A percentile compares a stretch with the other conserved stretches of the same genome.
These are phyloP conservation scores for silkworm (Bombyx mori) DNA, from an alignment of 1,140 invertebrate species.

Conservation along the genomic window DNA sequence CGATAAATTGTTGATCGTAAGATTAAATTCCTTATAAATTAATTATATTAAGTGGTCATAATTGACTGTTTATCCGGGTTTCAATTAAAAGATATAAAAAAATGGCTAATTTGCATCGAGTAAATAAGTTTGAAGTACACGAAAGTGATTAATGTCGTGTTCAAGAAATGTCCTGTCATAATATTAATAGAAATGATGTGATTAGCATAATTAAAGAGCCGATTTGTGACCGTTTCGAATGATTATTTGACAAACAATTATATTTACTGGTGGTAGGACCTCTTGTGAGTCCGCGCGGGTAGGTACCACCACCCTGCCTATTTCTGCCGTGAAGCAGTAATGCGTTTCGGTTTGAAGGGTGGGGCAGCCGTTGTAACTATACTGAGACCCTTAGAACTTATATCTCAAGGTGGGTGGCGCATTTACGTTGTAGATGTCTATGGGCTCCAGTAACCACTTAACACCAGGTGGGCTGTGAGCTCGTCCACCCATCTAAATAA, in stretches of 20 bases:
- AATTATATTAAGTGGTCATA: not conserved
- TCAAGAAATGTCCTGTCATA: slow-evolving; percentile 10
- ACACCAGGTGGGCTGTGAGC: too few species aligned
- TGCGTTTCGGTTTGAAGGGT: too few species aligned
- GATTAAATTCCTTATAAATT: slow-evolving; percentile 6
- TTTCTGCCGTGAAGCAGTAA: too few species aligned
- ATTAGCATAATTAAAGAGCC: slow-evolving; percentile 9
- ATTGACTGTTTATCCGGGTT: not conserved
- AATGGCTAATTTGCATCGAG: slow-evolving; percentile 6
- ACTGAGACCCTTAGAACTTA: too few species aligned
- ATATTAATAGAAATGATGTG: slow-evolving; percentile 13
- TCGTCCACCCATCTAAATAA: too few species aligned
- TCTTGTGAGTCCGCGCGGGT: too few species aligned
- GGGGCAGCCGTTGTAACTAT: too few species aligned
- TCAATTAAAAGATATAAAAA: not conserved
- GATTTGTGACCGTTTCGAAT: not conserved
- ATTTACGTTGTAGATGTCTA: too few species aligned
- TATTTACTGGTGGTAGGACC: too few species aligned
- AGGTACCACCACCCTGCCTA: too few species aligned
- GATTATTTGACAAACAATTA: slow-evolving; percentile 1
- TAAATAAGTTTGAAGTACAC: slow-evolving; percentile 6
- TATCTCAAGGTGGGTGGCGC: too few species aligned
- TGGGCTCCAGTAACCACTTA: too few species aligned
- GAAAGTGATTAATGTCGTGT: slow-evolving; percentile 15
- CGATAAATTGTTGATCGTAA: slow-evolving; percentile 10